A percentile compares a stretch with the other conserved stretches of the same genome.
Evolutionary conservation across 2,113 vertebrate species (phyloP).

Genomic region (Oxyruncus cristatus): DNA sequence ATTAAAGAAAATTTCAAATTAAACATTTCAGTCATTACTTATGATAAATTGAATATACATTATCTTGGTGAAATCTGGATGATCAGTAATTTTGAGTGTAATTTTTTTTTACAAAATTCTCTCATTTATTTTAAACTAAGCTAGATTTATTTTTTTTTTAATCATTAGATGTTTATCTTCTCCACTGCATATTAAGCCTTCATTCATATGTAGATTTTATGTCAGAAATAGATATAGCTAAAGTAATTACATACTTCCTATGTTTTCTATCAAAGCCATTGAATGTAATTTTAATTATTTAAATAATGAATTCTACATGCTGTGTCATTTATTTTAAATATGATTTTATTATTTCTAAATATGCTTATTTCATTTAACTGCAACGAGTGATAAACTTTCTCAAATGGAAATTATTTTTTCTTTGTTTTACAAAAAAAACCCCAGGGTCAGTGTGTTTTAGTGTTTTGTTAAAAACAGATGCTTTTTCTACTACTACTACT

Average conservation of each 20-base stretch:
- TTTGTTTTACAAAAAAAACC: background rate
- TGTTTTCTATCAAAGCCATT: background rate
- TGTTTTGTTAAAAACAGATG: background rate
- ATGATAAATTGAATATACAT: background rate
- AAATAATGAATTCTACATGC: background rate
- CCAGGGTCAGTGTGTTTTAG: background rate
- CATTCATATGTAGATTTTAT: background rate
- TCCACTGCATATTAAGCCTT: background rate
- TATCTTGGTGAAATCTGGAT: background rate
- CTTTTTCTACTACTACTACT: no score
- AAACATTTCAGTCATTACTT: background rate
- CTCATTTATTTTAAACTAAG: background rate
- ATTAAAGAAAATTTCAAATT: background rate
- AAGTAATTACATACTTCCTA: fast-evolving
- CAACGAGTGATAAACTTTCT: background rate
- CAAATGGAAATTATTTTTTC: background rate
- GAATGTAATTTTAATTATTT: background rate
- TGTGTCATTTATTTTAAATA: background rate
- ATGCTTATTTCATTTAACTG: background rate
- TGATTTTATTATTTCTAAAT: background rate
- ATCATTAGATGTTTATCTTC: background rate
- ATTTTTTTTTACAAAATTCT: background rate
- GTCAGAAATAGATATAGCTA: background rate
- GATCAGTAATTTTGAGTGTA: background rate
- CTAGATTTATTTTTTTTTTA: background rate